Evolutionary conservation across 2,797 vertebrate species (phyloP).

Genomic region (Pseudocheirus occidentalis): DNA sequence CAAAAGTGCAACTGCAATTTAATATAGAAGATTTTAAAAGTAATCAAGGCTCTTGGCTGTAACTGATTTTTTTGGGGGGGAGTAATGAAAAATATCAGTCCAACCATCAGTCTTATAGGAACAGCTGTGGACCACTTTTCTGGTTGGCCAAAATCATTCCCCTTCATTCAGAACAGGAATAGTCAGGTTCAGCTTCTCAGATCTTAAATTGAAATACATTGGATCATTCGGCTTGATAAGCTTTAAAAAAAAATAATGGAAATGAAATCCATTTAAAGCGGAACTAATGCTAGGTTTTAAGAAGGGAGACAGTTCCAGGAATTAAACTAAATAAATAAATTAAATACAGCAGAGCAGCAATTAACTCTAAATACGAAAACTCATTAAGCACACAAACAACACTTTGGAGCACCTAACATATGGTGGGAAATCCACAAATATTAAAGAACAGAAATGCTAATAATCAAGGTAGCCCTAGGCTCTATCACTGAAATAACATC

Average conservation of each 20-base stretch:
- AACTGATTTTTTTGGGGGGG: neutral
- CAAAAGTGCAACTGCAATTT: conserved; percentile 54
- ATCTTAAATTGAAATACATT: neutral
- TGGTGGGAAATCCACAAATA: neutral
- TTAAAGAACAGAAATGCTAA: neutral
- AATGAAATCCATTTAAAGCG: neutral
- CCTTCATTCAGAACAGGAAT: neutral
- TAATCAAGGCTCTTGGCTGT: conserved; percentile 20
- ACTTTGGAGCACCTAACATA: neutral
- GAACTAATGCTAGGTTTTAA: neutral
- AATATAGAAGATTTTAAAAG: conserved; percentile 51
- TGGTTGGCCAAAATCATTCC: conserved; percentile 33
- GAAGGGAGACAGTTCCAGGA: neutral
- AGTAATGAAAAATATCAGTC: conserved; percentile 56
- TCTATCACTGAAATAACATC: neutral
- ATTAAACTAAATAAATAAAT: conserved; percentile 51
- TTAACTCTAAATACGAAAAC: conserved; percentile 38
- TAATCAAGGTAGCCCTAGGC: neutral
- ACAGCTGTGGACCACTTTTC: conserved; percentile 61
- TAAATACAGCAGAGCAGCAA: conserved; percentile 18
- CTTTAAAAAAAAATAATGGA: neutral
- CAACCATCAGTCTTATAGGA: conserved; percentile 61
- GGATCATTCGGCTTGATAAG: neutral
- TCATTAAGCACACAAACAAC: neutral
- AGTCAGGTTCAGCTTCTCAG: conserved; percentile 17